phyloP scores from a whole-genome alignment of 2,888 invertebrate genomes.

The Caenorhabditis parvicauda region DNA sequence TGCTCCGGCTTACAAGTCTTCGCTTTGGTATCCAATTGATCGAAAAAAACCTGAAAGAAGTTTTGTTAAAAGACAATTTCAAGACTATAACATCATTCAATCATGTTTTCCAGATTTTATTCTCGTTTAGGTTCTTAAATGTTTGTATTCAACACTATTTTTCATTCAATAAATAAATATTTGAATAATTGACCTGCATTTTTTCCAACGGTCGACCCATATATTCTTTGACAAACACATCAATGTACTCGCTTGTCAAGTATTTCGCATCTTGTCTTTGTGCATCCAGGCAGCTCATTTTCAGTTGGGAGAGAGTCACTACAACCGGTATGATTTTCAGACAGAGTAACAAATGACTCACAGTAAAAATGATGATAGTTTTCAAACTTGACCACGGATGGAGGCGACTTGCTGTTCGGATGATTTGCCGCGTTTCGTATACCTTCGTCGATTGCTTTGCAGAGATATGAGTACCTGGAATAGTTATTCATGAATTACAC shows the following conservation, averaged over 20 bases:
- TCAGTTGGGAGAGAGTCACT: constrained; percentile 75
- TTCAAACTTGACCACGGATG: constrained; percentile 88
- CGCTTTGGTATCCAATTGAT: too few relatives aligned
- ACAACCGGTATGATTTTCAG: background rate
- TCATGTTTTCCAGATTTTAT: too few relatives aligned
- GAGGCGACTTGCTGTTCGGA: constrained; percentile 82
- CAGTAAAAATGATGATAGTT: constrained; percentile 89
- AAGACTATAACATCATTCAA: too few relatives aligned
- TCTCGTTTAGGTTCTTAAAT: too few relatives aligned
- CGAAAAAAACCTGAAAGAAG: too few relatives aligned
- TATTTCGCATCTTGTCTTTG: constrained; percentile 85
- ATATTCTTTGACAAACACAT: constrained; percentile 86
- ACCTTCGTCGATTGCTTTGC: constrained; percentile 76
- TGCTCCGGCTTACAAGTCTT: too few relatives aligned
- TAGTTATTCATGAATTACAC: background rate
- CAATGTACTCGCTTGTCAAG: constrained; percentile 83
- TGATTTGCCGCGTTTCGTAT: constrained; percentile 78
- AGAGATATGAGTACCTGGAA: constrained; percentile 45
- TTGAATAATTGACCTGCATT: constrained; percentile 75
- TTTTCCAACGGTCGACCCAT: constrained; percentile 90
- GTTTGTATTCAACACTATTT: background rate
- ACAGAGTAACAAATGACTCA: too few relatives aligned
- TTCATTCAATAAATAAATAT: background rate
- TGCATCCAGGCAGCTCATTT: constrained; percentile 82
- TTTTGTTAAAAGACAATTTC: too few relatives aligned